Evolutionary conservation across 2,888 invertebrate genomes (phyloP).

Genomic region (Lycocerus yunnanus): DNA sequence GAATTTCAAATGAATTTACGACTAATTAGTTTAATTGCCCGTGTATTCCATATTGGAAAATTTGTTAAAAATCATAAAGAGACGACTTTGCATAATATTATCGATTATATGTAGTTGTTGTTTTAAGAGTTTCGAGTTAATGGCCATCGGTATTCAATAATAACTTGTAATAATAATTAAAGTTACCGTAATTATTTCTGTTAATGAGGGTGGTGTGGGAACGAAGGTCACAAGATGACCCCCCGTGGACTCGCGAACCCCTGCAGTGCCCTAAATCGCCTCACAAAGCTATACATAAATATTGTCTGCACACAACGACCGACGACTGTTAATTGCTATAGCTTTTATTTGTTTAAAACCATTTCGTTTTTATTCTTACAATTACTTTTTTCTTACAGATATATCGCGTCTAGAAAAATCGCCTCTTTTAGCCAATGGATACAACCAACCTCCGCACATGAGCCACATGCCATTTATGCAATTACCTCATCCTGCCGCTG

Average conservation of each 20-base stretch:
- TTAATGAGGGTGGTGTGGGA: constrained; percentile 54
- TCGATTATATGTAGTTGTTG: too few species aligned
- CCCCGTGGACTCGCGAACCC: constrained; percentile 44
- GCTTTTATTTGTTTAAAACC: constrained; percentile 10
- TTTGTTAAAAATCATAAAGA: background rate
- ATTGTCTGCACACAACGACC: constrained; percentile 30
- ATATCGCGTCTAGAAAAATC: constrained; percentile 90
- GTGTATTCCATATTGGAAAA: constrained; percentile 1
- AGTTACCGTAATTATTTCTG: constrained; percentile 49
- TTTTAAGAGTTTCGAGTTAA: background rate
- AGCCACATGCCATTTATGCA: constrained; percentile 96
- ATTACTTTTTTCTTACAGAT: constrained; percentile 62
- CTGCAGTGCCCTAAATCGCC: constrained; percentile 49
- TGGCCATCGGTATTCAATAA: constrained; percentile 14
- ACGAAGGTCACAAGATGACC: constrained; percentile 47
- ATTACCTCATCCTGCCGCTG: constrained; percentile 75
- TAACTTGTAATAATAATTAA: constrained; percentile 27
- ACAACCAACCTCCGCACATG: constrained; percentile 91
- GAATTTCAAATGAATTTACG: constrained; percentile 21
- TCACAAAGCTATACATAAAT: constrained; percentile 43
- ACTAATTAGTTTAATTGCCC: constrained; percentile 31
- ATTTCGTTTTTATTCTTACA: background rate
- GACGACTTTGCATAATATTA: background rate
- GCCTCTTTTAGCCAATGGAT: constrained; percentile 88
- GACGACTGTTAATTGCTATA: constrained; percentile 14